Evolutionary conservation across 2,797 vertebrate species (phyloP).

Genomic region (Lepus townsendii): DNA sequence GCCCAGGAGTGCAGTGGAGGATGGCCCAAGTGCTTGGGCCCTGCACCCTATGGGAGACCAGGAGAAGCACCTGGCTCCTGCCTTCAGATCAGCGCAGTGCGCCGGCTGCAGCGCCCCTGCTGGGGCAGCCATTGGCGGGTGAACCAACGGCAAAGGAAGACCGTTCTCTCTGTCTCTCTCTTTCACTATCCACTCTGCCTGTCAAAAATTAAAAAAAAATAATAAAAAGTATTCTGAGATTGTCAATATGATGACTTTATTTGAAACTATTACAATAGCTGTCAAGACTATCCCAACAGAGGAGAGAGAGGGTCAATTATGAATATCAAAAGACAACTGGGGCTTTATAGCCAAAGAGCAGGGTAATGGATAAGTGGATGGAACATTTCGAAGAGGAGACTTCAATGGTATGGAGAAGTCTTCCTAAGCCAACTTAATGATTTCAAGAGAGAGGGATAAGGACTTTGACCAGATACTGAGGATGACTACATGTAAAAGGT

Average conservation of each 20-base stretch:
- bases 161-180: no score
- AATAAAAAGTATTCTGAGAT: background rate
- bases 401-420: background rate
- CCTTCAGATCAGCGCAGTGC: no score
- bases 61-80: no score
- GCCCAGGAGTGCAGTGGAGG: no score
- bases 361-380: background rate
- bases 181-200: no score
- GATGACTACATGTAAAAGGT: background rate
- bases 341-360: background rate
- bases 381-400: background rate
- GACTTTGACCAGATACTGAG: background rate
- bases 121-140: no score
- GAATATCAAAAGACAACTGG: background rate
- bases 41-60: no score
- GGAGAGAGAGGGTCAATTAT: background rate
- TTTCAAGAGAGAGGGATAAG: background rate
- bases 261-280: background rate
- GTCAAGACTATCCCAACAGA: background rate
- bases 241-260: no score
- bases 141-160: no score
- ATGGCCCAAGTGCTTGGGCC: no score
- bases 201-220: no score
- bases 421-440: background rate
- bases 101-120: no score